Evolutionary conservation across 2,888 invertebrate genomes (phyloP).

Genomic region (Agrotis exclamationis): DNA sequence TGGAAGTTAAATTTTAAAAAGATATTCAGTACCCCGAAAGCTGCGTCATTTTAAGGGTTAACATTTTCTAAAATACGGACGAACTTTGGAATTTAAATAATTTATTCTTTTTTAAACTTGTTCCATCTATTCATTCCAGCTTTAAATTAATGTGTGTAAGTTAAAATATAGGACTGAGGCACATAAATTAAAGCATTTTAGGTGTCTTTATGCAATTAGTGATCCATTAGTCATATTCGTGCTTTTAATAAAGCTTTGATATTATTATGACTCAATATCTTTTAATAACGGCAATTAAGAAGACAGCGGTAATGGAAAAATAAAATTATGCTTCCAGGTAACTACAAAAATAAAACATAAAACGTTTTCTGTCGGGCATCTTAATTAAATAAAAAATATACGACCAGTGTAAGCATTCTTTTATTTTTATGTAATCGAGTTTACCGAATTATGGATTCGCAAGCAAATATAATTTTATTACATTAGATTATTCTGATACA

Average conservation of each 20-base stretch:
- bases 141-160: constrained; percentile 26
- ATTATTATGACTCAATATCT: constrained; percentile 67
- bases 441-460: constrained; percentile 10
- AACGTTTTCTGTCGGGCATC: constrained; percentile 52
- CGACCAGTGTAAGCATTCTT: constrained; percentile 15
- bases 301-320: constrained; percentile 77
- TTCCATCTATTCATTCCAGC: constrained; percentile 34
- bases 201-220: constrained; percentile 57
- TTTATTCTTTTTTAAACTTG: constrained; percentile 38
- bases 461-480: not conserved
- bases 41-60: constrained; percentile 51
- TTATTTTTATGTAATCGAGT: constrained; percentile 19
- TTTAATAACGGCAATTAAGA: constrained; percentile 76
- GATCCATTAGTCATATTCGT: constrained; percentile 70
- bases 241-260: constrained; percentile 66
- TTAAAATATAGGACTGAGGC: constrained; percentile 5
- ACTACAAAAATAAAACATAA: constrained; percentile 67
- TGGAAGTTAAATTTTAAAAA: constrained; percentile 55
- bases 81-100: constrained; percentile 47
- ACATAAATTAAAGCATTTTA: constrained; percentile 20
- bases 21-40: constrained; percentile 54
- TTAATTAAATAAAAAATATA: constrained; percentile 58
- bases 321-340: constrained; percentile 73
- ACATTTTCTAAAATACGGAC: constrained; percentile 57
- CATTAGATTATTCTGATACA: constrained; percentile 21